Conservation (phyloP, 2,888 invertebrate genomes). For the Scelioninae gen. 1 region DNA sequence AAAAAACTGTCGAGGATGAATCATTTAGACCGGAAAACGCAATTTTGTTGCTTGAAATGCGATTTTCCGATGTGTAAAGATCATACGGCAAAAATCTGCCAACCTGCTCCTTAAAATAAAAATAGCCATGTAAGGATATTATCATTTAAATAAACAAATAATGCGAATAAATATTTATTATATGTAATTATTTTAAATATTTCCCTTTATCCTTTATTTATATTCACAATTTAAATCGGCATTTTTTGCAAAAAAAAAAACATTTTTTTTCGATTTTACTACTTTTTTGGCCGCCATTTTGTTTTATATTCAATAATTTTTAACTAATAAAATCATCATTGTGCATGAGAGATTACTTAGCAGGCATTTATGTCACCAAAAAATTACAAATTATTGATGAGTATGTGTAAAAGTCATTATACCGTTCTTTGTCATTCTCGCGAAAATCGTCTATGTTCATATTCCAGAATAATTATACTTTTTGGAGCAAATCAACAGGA, state of each 20-base stretch:
- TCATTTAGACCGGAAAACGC: conserved; percentile 19
- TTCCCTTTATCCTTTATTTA: conserved; percentile 7
- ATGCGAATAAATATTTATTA: conserved; percentile 3
- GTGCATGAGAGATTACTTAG: conserved; percentile 9
- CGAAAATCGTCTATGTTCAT: conserved; percentile 20
- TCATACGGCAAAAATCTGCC: conserved; percentile 19
- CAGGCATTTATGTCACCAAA: conserved; percentile 18
- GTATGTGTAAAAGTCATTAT: conserved; percentile 19
- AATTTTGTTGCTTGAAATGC: conserved; percentile 13
- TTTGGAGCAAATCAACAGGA: conserved; percentile 15
- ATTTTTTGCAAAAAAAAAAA: conserved; percentile 1
- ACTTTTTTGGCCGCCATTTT: conserved; percentile 14
- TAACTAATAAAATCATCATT: conserved; percentile 10
- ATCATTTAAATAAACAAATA: background rate
- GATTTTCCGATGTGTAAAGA: conserved; percentile 21
- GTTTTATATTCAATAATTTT: conserved; percentile 4
- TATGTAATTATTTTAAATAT: conserved; percentile 1
- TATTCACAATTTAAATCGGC: conserved; percentile 3
- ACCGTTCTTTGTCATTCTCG: conserved; percentile 14
- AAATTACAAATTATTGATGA: conserved; percentile 6
- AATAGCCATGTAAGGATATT: background rate
- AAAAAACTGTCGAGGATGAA: conserved; percentile 3
- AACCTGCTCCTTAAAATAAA: background rate
- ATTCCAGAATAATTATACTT: conserved; percentile 26
- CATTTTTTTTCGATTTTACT: conserved; percentile 1